phyloP scores from a whole-genome alignment of 2,113 vertebrate species.

The Numenius arquata region DNA sequence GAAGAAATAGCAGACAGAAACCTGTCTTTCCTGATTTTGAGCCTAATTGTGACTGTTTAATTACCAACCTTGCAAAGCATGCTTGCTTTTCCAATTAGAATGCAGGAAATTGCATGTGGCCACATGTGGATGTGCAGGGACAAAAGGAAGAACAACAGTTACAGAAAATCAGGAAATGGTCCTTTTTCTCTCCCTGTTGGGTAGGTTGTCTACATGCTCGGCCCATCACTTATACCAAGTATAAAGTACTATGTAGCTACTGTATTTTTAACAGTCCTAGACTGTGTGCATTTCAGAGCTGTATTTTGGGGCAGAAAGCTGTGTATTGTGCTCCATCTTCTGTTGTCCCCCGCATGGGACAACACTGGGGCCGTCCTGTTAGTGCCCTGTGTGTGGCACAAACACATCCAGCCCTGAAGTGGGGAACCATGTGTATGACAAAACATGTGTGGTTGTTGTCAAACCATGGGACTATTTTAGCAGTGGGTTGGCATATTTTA shows the following conservation, averaged over 20 bases:
- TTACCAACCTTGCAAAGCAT: not conserved
- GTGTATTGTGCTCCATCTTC: not conserved
- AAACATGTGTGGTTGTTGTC: not conserved
- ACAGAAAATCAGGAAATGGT: not conserved
- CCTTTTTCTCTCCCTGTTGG: not conserved
- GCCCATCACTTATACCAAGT: not conserved
- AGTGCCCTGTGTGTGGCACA: no score
- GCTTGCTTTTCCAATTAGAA: not conserved
- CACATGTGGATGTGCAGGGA: not conserved
- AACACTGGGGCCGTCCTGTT: fast-evolving
- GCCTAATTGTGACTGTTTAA: not conserved
- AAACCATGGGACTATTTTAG: not conserved
- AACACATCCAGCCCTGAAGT: not conserved
- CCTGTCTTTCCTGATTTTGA: not conserved
- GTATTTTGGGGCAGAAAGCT: not conserved
- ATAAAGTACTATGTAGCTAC: not conserved
- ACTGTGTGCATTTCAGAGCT: not conserved
- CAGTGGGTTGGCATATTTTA: not conserved
- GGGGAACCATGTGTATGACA: no score
- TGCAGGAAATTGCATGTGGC: not conserved
- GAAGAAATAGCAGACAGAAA: not conserved
- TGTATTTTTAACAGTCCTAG: not conserved
- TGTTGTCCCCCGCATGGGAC: not conserved
- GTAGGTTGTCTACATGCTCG: not conserved
- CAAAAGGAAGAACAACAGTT: not conserved